Conservation (phyloP, 35 echinoderm and acorn worm genomes). For the Lytechinus pictus region DNA sequence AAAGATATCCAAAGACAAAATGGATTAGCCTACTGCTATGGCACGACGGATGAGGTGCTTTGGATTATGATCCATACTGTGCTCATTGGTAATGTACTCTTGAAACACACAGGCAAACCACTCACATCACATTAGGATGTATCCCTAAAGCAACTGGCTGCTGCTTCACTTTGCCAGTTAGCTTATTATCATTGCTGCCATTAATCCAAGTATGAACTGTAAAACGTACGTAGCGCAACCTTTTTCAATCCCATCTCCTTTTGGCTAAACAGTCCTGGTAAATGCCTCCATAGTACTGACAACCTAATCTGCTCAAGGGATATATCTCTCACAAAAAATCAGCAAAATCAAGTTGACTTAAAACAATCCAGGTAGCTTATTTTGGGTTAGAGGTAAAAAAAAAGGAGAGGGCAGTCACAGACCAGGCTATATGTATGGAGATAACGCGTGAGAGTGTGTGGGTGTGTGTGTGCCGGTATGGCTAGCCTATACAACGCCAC, state of each 20-base stretch:
- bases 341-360: slow-evolving; percentile 3
- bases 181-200: slow-evolving; percentile 52
- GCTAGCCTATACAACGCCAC: slow-evolving; percentile 32
- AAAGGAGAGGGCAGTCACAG: slow-evolving; percentile 16
- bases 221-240: background rate
- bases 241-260: background rate
- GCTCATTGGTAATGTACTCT: slow-evolving; percentile 10
- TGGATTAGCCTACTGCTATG: slow-evolving; percentile 33
- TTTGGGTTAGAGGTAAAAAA: slow-evolving; percentile 38
- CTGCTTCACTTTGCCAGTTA: slow-evolving; percentile 16
- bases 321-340: slow-evolving; percentile 21
- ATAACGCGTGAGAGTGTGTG: slow-evolving; percentile 42
- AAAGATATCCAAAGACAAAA: background rate
- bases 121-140: slow-evolving; percentile 41
- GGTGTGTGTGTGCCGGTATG: slow-evolving; percentile 45
- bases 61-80: slow-evolving; percentile 21
- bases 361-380: slow-evolving; percentile 35
- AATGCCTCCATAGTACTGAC: slow-evolving; percentile 12
- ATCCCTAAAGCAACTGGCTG: slow-evolving; percentile 29
- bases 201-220: slow-evolving; percentile 45
- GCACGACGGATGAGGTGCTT: slow-evolving; percentile 13
- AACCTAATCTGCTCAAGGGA: background rate
- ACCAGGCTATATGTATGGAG: slow-evolving; percentile 23
- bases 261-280: background rate
- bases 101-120: background rate